Base-by-base conservation (phyloP, 2,797 vertebrate genomes). In the Thripadectes ignobilis region DNA sequence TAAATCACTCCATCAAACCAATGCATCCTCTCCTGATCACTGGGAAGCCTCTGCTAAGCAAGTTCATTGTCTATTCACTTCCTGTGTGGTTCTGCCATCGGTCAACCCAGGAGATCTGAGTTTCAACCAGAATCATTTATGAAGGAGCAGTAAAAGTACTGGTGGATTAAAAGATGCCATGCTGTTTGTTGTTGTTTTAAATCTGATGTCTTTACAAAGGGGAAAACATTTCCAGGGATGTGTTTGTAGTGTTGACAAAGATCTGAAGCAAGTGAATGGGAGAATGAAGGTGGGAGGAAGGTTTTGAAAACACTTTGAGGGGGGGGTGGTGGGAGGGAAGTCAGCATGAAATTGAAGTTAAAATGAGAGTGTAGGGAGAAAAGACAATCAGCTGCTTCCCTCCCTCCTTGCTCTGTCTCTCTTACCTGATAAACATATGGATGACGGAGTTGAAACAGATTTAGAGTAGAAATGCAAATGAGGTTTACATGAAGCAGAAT, bases 401-500 rank as follows among this genome's bases (percentile, higher is more conserved):
- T 71, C 34, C 52, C 54, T 14, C 16, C 36, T 80, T 55, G 48
- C 38, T 79, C 78, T 92, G 74, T 41, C 46, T 88, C 88, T 93
- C 66, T 63, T 94, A 74, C 87, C 23, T 78, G 80, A 91, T 83
- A 92, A 95, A 85, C 61, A 79, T 79, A 79, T 3, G 38, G 69
- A 74, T 22, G 11, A 62, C 32, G 39, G 95, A 86, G 58, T 19
- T 71, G 85, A 94, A 96, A 94, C 17, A 92, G 87, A 92, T 95
- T 96, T 89, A 69, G 77, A 83, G 54, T 39, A 69, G 95, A 89
- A 83, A 96, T 86, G 76, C 75, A 95, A 90, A 95, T 87, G 82
- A 95, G 68, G 82, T 93, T 96, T 93, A 62, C 68, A 52, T 4
- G 59, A 87, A 93, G 61, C 75, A 94, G 57, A 89, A 88, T 86